Percentiles rank a stretch among this genome's conserved stretches.
Evolutionary conservation across 2,888 invertebrate genomes (phyloP).

Genomic region (Salpingus planirostris): DNA sequence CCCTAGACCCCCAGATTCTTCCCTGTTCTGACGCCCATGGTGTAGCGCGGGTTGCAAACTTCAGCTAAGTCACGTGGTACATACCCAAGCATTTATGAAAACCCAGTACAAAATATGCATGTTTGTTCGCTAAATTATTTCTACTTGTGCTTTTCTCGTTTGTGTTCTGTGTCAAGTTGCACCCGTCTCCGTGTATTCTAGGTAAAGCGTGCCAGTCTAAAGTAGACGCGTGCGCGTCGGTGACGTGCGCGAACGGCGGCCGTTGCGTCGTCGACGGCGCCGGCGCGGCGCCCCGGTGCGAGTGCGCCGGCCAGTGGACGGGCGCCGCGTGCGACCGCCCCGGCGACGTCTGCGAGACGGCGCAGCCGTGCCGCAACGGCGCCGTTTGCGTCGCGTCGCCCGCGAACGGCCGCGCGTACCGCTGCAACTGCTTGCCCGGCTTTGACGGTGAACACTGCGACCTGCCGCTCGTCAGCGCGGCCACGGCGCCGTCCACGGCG

Average conservation of each 20-base stretch:
- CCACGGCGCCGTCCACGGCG: slow-evolving; percentile 55
- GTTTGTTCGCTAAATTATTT: too few species aligned
- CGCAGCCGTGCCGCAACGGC: slow-evolving; percentile 55
- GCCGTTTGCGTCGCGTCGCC: slow-evolving; percentile 48
- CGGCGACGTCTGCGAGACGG: slow-evolving; percentile 48
- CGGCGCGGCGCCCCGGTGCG: slow-evolving; percentile 47
- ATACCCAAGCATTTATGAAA: too few species aligned
- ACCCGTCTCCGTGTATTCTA: slow-evolving; percentile 17
- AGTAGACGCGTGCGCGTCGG: slow-evolving; percentile 43
- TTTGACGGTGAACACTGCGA: slow-evolving; percentile 59
- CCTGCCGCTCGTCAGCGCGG: too few species aligned
- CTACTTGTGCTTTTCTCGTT: background rate
- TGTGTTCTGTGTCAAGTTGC: too few species aligned
- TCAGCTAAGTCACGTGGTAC: too few species aligned
- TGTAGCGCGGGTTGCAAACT: too few species aligned
- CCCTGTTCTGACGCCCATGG: too few species aligned
- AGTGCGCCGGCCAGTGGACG: slow-evolving; percentile 50
- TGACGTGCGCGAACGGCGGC: slow-evolving; percentile 49
- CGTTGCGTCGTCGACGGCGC: slow-evolving; percentile 39
- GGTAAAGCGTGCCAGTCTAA: slow-evolving; percentile 49
- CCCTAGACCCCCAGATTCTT: too few species aligned
- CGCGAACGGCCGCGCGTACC: slow-evolving; percentile 43
- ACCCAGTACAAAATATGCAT: too few species aligned
- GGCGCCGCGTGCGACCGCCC: slow-evolving; percentile 50
- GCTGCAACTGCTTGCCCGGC: slow-evolving; percentile 57